These are phyloP conservation scores for Paragorgia papillata DNA, from an alignment of 92 coral and sea anemone genomes.

Conservation along the genomic window DNA sequence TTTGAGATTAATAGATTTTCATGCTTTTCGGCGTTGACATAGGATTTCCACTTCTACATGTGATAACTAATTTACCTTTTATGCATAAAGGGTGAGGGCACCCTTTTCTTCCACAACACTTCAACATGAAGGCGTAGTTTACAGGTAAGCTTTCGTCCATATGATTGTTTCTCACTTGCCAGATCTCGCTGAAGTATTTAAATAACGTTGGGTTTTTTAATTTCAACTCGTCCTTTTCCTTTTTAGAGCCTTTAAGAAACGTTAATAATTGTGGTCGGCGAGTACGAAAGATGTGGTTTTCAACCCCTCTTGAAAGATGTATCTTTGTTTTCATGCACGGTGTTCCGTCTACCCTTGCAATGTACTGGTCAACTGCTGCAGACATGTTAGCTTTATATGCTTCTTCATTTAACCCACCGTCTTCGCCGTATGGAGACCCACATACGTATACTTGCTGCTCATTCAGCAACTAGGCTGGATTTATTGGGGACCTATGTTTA, in stretches of 20 bases:
- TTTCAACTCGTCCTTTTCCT: conserved; percentile 31
- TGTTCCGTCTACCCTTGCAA: conserved; percentile 46
- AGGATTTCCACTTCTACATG: no score
- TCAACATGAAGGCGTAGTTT: conserved; percentile 49
- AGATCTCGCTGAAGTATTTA: conserved; percentile 24
- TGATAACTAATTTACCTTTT: no score
- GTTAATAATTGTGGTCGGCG: conserved; percentile 1
- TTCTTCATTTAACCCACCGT: conserved; percentile 26
- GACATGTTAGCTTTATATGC: conserved; percentile 47
- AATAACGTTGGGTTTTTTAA: conserved; percentile 1
- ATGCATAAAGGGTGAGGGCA: conserved; percentile 52
- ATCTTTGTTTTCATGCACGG: conserved; percentile 55
- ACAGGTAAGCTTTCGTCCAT: conserved; percentile 44
- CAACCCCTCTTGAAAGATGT: conserved; percentile 32
- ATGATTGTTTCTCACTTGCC: conserved; percentile 46
- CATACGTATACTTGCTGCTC: no score
- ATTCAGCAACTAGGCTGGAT: no score
- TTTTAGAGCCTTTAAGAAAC: conserved; percentile 46
- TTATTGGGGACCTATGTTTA: no score
- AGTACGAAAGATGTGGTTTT: neutral
- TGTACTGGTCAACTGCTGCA: conserved; percentile 51
- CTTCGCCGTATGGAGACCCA: conserved; percentile 36
- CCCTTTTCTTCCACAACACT: conserved; percentile 53
- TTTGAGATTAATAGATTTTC: neutral
- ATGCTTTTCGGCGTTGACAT: no score